phyloP scores from a whole-genome alignment of 2,888 invertebrate species.

The Sminthurides aquaticus region DNA sequence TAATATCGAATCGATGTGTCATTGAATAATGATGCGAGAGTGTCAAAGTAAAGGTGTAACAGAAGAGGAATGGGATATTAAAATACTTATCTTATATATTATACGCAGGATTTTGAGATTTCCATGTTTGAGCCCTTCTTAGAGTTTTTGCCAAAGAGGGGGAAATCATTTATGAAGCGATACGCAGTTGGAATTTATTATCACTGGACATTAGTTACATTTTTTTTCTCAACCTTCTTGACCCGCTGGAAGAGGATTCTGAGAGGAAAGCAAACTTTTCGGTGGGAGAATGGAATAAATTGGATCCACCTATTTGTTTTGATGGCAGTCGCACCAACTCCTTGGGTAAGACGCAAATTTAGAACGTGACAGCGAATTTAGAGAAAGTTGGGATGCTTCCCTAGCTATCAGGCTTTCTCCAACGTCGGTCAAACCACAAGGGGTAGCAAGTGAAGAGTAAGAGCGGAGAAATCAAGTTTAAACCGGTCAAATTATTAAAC shows the following conservation, averaged over 20 bases:
- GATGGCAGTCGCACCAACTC: constrained; percentile 16
- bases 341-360: constrained; percentile 12
- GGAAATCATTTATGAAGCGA: constrained; percentile 51
- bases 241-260: constrained; percentile 17
- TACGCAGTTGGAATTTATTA: constrained; percentile 53
- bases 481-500: background rate
- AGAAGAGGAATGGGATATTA: background rate
- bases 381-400: too few species aligned
- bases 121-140: constrained; percentile 52
- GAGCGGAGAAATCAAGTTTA: too few species aligned
- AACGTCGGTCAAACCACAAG: too few species aligned
- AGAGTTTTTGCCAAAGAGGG: constrained; percentile 55
- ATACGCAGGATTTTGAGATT: constrained; percentile 42
- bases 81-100: too few species aligned
- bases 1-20: too few species aligned
- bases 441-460: too few species aligned
- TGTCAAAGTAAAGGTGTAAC: too few species aligned
- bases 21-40: too few species aligned
- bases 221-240: constrained; percentile 27
- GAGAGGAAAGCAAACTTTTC: constrained; percentile 21
- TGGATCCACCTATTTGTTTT: constrained; percentile 29
- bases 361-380: too few species aligned
- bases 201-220: constrained; percentile 47
- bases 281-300: constrained; percentile 36
- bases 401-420: too few species aligned